phyloP scores from a whole-genome alignment of 2,888 invertebrate species.

The Dasypolia templi region DNA sequence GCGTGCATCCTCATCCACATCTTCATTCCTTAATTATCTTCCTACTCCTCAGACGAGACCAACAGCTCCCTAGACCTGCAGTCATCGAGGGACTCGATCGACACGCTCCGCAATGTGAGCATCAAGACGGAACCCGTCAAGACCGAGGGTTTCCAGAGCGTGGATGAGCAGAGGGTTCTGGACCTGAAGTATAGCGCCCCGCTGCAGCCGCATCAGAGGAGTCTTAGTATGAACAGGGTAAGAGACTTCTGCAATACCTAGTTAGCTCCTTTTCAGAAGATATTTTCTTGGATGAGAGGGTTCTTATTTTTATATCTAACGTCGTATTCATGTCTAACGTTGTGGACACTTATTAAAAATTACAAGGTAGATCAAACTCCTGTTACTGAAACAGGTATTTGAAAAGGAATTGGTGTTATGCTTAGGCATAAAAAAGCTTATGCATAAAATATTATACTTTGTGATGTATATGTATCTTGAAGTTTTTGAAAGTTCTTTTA shows the following conservation, averaged over 20 bases:
- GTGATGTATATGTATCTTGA: no score
- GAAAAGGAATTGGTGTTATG: no score
- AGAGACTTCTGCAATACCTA: background rate
- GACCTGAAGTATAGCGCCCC: constrained; percentile 85
- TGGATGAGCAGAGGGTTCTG: constrained; percentile 84
- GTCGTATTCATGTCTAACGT: no score
- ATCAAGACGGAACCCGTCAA: constrained; percentile 86
- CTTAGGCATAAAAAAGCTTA: no score
- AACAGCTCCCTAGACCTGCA: constrained; percentile 86
- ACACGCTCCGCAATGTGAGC: constrained; percentile 86
- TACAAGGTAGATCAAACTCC: no score
- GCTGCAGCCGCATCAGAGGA: constrained; percentile 86
- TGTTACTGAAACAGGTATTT: no score
- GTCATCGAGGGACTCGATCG: constrained; percentile 87
- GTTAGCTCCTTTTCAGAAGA: background rate
- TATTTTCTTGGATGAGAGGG: no score
- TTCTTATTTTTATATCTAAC: no score
- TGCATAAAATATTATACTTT: no score
- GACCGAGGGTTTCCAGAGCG: constrained; percentile 80
- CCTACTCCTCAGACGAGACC: constrained; percentile 81
- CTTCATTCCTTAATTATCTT: background rate
- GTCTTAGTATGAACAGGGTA: constrained; percentile 89
- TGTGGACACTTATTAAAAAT: no score
- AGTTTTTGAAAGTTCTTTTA: no score
- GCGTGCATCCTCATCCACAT: background rate